phyloP scores from a whole-genome alignment of 2,113 vertebrate species.

The Chamaetylas fuelleborni region DNA sequence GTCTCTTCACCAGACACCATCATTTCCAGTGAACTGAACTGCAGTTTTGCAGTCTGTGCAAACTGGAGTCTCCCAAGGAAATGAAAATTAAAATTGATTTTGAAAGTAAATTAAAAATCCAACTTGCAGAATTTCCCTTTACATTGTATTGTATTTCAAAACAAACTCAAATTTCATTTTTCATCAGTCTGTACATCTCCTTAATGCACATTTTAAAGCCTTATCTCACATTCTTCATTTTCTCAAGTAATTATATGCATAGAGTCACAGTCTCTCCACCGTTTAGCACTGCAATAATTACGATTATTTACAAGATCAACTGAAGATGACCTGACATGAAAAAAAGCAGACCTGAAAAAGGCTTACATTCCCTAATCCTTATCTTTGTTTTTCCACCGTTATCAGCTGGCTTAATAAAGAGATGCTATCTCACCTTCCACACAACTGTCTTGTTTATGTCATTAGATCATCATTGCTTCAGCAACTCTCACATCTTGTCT shows the following conservation, averaged over 20 bases:
- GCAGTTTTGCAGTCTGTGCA: background rate
- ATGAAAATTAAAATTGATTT: background rate
- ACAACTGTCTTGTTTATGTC: conserved; percentile 3
- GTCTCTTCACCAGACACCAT: background rate
- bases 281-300: conserved; percentile 15
- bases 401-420: conserved; percentile 24
- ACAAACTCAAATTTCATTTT: background rate
- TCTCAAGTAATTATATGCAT: background rate
- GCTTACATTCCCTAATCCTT: conserved; percentile 11
- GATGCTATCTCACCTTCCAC: conserved; percentile 3
- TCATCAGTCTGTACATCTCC: background rate
- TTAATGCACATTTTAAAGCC: background rate
- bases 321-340: conserved; percentile 48
- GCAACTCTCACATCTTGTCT: background rate
- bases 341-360: conserved; percentile 31
- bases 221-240: conserved; percentile 5
- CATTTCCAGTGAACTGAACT: background rate
- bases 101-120: background rate
- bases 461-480: background rate
- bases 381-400: conserved; percentile 38
- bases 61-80: background rate
- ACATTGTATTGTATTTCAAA: background rate
- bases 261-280: background rate
- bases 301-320: conserved; percentile 28
- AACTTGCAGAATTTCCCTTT: background rate